Base-by-base conservation (phyloP, 2,113 vertebrate genomes). In the Spea bombifrons region DNA sequence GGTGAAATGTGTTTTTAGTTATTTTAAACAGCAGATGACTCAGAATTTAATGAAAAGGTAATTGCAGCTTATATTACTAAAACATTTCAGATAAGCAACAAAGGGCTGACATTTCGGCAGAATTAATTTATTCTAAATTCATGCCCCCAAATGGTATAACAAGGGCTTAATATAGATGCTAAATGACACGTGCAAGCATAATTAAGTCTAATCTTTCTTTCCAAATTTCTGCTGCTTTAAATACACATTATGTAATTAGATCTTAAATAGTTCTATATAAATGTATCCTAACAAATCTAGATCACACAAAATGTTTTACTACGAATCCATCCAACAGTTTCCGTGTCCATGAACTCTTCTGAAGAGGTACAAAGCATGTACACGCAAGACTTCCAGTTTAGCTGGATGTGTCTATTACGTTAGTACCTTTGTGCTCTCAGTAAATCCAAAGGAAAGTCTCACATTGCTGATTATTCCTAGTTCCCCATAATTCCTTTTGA, bases 1-100 rank as follows among this genome's bases (percentile, higher is more conserved):
- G 73, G 59, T 76, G 12, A 76, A 57, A 71, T 71, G 74, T 76
- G 80, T 76, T 81, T 81, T 57, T 81, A 66, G 68, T 81, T 81
- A 72, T 81, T 81, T 76, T 81, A 81, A 81, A 81, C 71, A 81
- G 74, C 50, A 47, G 49, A 71, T 81, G 80, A 81, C 67, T 81
- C 80, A 81, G 59, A 76, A 71, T 71, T 81, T 66, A 81, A 81
- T 81, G 74, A 71, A 81, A 76, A 81, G 80, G 74, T 81, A 81
- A 81, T 81, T 81, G 74, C 69, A 81, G 80, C 74, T 72, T 81
- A 71, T 76, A 81, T 76, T 81, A 67, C 73, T 55, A 76, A 76
- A 50, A 72, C 80, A 81, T 81, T 66, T 71, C 73, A 76, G 59
- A 81, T 66, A 71, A 63, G 16, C 73, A 71, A 76, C 75, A 81